Evolutionary conservation across 2,113 vertebrate genomes (phyloP).

Genomic region (Isurus oxyrinchus): DNA sequence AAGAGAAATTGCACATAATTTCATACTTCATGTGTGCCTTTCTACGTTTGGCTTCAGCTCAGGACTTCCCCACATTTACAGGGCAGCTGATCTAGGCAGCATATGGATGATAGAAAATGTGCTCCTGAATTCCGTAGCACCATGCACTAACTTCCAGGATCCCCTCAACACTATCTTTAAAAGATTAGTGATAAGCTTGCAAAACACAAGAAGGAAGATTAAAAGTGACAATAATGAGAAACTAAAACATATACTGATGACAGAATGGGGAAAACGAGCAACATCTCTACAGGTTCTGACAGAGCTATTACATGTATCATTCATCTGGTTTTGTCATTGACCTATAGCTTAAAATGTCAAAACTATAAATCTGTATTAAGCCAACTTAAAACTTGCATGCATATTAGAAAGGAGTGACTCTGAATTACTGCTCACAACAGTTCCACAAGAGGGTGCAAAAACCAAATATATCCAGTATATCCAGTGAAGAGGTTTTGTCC

Average conservation of each 20-base stretch:
- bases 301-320: not conserved
- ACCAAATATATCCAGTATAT: not conserved
- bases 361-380: not conserved
- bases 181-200: not conserved
- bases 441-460: slow-evolving; percentile 34
- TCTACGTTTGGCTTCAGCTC: not conserved
- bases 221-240: not conserved
- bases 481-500: not conserved
- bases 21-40: not conserved
- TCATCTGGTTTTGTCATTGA: not conserved
- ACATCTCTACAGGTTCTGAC: not conserved
- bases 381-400: not conserved
- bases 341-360: not conserved
- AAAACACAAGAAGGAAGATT: not conserved
- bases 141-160: too few relatives aligned
- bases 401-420: not conserved
- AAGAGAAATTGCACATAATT: not conserved
- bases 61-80: not conserved
- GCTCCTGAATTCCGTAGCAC: not conserved
- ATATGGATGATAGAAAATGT: too few relatives aligned
- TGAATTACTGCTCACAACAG: not conserved
- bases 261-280: not conserved
- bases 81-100: not conserved
- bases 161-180: not conserved
- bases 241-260: not conserved